A percentile compares a stretch with the other conserved stretches of the same genome.
phyloP scores from a whole-genome alignment of 2,113 vertebrate species.

The Rana temporaria region DNA sequence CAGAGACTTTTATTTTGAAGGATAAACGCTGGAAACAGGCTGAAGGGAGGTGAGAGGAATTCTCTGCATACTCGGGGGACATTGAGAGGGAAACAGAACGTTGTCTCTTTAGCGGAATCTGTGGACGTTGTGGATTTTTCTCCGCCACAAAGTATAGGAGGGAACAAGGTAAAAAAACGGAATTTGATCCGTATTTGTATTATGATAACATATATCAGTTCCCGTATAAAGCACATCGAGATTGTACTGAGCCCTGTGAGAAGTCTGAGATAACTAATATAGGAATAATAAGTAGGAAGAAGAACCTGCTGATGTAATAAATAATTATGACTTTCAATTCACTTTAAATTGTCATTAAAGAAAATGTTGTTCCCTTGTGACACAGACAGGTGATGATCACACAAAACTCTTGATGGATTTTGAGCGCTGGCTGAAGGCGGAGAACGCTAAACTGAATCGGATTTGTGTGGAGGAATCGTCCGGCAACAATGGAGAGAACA shows the following conservation, averaged over 20 bases:
- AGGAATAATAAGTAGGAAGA: too few relatives aligned
- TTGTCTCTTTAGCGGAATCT: conserved; percentile 10
- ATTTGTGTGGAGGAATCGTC: conserved; percentile 62
- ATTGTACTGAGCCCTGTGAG: too few relatives aligned
- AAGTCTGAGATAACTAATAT: too few relatives aligned
- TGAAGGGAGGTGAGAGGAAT: background rate
- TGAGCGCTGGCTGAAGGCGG: conserved; percentile 79
- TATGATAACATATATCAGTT: too few relatives aligned
- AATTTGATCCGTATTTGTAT: too few relatives aligned
- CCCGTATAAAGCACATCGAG: too few relatives aligned
- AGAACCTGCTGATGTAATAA: too few relatives aligned
- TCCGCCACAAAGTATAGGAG: background rate
- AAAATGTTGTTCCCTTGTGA: background rate
- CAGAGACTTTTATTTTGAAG: too few relatives aligned
- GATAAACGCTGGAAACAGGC: background rate
- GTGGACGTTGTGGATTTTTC: conserved; percentile 28
- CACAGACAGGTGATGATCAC: conserved; percentile 30
- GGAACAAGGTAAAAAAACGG: background rate
- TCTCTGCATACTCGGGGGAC: background rate
- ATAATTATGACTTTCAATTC: too few relatives aligned
- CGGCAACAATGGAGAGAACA: conserved; percentile 65
- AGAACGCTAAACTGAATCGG: conserved; percentile 75
- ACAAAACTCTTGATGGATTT: conserved; percentile 71
- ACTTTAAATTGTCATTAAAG: too few relatives aligned
- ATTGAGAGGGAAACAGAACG: background rate